Evolutionary conservation across 1,140 invertebrate genomes (phyloP).

Genomic region (Mamestra configurata): DNA sequence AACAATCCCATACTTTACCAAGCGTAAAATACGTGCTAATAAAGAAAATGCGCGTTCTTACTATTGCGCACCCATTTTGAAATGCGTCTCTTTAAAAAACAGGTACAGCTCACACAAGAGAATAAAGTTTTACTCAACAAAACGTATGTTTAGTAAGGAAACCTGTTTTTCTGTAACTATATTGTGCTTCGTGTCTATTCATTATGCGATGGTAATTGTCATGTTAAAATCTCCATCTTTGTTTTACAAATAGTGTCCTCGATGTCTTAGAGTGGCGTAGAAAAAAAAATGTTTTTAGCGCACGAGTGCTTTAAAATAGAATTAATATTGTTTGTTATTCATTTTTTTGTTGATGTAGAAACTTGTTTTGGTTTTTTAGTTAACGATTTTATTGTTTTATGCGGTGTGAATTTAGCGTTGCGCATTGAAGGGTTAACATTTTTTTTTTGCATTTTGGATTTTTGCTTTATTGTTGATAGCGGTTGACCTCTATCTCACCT

Average conservation of each 20-base stretch:
- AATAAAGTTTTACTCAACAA: conserved; percentile 58
- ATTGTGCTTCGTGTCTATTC: conserved; percentile 76
- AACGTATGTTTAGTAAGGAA: conserved; percentile 65
- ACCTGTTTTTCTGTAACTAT: conserved; percentile 82
- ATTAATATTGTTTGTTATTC: background rate
- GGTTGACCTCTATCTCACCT: too few relatives aligned
- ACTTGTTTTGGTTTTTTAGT: background rate
- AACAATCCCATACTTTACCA: background rate
- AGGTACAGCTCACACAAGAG: conserved; percentile 46
- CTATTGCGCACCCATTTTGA: conserved; percentile 21
- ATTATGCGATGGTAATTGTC: conserved; percentile 77
- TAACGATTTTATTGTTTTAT: background rate
- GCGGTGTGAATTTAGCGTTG: background rate
- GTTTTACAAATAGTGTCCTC: conserved; percentile 76
- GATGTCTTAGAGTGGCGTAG: conserved; percentile 56
- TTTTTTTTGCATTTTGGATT: too few relatives aligned
- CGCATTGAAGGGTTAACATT: background rate
- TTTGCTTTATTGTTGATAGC: too few relatives aligned
- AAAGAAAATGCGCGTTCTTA: background rate
- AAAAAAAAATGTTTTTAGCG: conserved; percentile 42
- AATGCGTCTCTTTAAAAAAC: conserved; percentile 31
- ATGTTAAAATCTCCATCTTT: conserved; percentile 83
- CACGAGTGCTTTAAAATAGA: background rate
- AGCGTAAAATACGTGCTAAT: conserved; percentile 3
- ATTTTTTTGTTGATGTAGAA: background rate